These are phyloP conservation scores for Drosophila demipolita DNA, from an alignment of 2,888 invertebrate genomes.

Conservation along the genomic window DNA sequence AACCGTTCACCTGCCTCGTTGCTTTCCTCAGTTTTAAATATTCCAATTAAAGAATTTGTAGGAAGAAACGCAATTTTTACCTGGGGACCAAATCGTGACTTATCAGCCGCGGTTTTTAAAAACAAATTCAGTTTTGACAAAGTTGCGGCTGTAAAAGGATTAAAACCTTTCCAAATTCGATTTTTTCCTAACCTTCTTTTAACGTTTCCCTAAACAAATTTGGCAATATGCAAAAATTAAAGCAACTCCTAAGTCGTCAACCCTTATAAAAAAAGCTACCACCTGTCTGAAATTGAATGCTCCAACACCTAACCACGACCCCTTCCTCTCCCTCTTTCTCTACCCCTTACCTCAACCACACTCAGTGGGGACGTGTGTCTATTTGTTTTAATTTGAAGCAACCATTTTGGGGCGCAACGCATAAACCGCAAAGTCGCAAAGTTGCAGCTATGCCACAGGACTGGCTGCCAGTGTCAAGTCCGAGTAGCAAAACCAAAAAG, in stretches of 20 bases:
- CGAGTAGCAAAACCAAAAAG: conserved; percentile 41
- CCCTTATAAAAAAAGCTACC: conserved; percentile 16
- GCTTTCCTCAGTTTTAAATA: background rate
- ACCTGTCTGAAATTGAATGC: conserved; percentile 61
- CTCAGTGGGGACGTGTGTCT: conserved; percentile 37
- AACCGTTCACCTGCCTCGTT: background rate
- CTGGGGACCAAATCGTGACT: background rate
- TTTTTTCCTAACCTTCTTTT: background rate
- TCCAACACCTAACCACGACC: conserved; percentile 30
- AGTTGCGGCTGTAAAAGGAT: background rate
- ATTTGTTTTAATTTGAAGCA: conserved; percentile 73
- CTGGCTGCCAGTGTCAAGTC: conserved; percentile 11
- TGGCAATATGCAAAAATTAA: conserved; percentile 56
- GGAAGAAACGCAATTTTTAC: background rate
- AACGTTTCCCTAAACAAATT: conserved; percentile 39
- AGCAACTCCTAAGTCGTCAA: conserved; percentile 21
- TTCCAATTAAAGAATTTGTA: background rate
- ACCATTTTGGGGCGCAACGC: conserved; percentile 34
- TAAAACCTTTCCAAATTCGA: background rate
- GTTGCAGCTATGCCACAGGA: conserved; percentile 52
- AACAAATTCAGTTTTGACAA: background rate
- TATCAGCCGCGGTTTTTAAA: background rate
- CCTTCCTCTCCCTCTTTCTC: background rate
- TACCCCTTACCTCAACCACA: background rate
- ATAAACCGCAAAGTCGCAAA: conserved; percentile 65